Percentiles rank a stretch among this genome's conserved stretches.
Evolutionary conservation across 2,113 vertebrate genomes (phyloP).

Genomic region (Pituophis catenifer): DNA sequence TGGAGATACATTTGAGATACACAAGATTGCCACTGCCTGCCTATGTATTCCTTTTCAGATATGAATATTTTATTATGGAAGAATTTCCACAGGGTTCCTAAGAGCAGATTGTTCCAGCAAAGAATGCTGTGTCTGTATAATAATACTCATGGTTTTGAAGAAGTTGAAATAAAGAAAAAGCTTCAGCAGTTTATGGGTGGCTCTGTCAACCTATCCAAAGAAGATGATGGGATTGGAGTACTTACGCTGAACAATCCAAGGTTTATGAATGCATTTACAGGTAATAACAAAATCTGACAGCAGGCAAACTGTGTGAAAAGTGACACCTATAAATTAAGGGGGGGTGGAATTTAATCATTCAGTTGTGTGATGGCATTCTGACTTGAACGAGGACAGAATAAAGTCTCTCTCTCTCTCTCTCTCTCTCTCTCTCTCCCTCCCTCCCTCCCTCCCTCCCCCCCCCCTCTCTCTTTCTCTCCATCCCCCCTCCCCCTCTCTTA

Average conservation of each 20-base stretch:
- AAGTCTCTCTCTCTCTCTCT: background rate
- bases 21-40: fast-evolving
- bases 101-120: slow-evolving; percentile 59
- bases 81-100: slow-evolving; percentile 55
- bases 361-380: background rate
- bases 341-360: background rate
- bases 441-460: background rate
- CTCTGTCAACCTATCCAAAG: slow-evolving; percentile 82
- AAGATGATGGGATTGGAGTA: slow-evolving; percentile 80
- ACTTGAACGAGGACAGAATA: background rate
- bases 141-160: slow-evolving; percentile 68
- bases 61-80: slow-evolving; percentile 76
- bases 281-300: slow-evolving; percentile 61
- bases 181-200: slow-evolving; percentile 83
- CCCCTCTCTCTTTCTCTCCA: background rate
- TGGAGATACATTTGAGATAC: background rate
- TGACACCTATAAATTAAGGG: background rate
- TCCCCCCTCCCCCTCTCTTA: background rate
- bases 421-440: background rate
- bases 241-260: slow-evolving; percentile 87
- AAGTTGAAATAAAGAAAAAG: slow-evolving; percentile 76
- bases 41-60: slow-evolving; percentile 58
- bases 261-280: slow-evolving; percentile 92
- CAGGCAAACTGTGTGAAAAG: background rate
- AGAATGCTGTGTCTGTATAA: slow-evolving; percentile 70